These are phyloP conservation scores for Sebastes itinus DNA, from an alignment of 2,797 vertebrate genomes.

Conservation along the genomic window DNA sequence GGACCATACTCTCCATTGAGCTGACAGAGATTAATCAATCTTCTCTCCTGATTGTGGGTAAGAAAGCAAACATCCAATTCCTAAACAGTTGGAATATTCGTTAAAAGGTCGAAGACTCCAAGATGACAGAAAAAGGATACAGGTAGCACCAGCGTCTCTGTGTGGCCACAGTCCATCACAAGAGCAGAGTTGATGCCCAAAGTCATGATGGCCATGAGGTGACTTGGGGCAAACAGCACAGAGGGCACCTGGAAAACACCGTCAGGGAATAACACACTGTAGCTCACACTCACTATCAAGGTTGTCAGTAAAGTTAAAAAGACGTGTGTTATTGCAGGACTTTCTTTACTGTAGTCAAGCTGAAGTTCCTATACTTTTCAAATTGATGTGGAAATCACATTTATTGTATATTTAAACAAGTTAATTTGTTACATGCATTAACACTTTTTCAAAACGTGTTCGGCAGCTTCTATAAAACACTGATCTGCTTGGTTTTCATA, in stretches of 20 bases:
- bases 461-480: background rate
- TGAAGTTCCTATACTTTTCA: background rate
- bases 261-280: background rate
- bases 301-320: background rate
- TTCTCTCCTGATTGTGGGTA: too few species aligned
- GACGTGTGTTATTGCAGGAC: background rate
- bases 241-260: constrained; percentile 89
- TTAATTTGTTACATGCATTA: rapidly evolving
- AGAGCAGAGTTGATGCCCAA: constrained; percentile 97
- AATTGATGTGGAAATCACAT: background rate
- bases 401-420: background rate
- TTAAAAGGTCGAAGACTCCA: background rate
- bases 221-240: constrained; percentile 94
- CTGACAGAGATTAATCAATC: background rate
- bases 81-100: background rate
- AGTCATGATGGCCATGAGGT: constrained; percentile 96
- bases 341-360: background rate
- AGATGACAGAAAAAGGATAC: constrained; percentile 86
- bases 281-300: background rate
- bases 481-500: constrained; percentile 44
- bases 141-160: constrained; percentile 94
- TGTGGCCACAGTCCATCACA: constrained; percentile 96
- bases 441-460: background rate
- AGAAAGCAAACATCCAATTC: background rate
- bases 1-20: background rate